Evolutionary conservation across 1,140 invertebrate species (phyloP), one percentile per base, ranked within the genome.

Genomic region (Plectrocnemia conspersa): DNA sequence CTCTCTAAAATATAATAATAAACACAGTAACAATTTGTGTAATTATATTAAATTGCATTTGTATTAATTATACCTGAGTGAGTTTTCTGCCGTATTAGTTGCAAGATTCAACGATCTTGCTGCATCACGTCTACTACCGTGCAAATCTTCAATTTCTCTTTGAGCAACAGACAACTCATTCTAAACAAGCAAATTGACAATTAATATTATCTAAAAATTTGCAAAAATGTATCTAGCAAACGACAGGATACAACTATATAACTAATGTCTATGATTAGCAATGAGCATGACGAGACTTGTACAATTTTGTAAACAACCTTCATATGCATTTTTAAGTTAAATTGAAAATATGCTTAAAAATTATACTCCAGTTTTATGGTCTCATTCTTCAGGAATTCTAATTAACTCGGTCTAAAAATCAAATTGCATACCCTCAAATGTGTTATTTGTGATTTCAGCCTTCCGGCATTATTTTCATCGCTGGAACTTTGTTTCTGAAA

Each of bases 391-490:
- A 7, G 6, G 27, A 29, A 29, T 29, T 6, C n/a, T 7, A 7
- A 7, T 29, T 29, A 7, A 7, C 6, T 29, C 6, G 2, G 3
- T 44, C 18, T 21, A 21, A 21, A 50, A 56, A 56, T 32, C 7
- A 22, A 35, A 41, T 25, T 35, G 3, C 29, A 29, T 42, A 74
- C 72, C 69, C 69, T 70, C 44, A 73, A 62, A 59, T 63, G 65
- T 46, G 66, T 68, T 13, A 74, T 66, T 66, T 72, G 64, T 56
- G 59, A 66, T 53, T 65, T 69, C 41, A 74, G 58, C 52, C 63
- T 64, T 9, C 62, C 52, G 25, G 69, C 63, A 2, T 55, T 64
- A 10, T 52, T 41, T 19, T 71, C 71, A 5, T 65, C 56, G 11
- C 64, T 64, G 2, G 56, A 40, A 4, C 63, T 42, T 44, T 65